Percentiles rank a stretch among this genome's conserved stretches.
Conservation (phyloP, 1,140 invertebrate genomes). For the Nasonia longicornis region DNA sequence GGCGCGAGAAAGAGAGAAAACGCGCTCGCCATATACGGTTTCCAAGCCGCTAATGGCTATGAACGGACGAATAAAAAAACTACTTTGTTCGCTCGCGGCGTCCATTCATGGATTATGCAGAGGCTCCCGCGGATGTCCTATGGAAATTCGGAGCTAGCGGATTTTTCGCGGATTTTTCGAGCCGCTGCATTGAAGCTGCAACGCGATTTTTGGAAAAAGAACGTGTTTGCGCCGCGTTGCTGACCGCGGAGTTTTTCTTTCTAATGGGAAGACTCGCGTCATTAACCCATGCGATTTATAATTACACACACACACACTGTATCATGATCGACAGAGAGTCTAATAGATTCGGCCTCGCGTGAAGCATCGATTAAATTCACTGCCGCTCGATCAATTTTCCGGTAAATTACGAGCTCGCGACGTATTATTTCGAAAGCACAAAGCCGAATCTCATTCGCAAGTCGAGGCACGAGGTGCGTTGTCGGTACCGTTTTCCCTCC, state of each 20-base stretch:
- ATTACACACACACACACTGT: neutral
- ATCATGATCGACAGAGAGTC: neutral
- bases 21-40: neutral
- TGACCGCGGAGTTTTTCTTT: neutral
- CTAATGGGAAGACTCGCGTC: neutral
- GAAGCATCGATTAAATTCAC: neutral
- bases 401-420: neutral
- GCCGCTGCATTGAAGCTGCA: neutral
- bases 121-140: neutral
- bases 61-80: neutral
- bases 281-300: neutral
- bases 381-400: neutral
- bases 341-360: neutral
- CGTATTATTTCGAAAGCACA: neutral
- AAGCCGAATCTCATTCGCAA: too few species aligned
- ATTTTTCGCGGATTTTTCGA: neutral
- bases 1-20: neutral
- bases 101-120: conserved; percentile 2
- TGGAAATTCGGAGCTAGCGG: neutral
- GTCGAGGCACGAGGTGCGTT: too few species aligned
- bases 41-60: neutral
- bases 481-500: neutral
- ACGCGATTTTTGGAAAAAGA: neutral
- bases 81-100: neutral
- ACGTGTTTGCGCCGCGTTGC: neutral